Evolutionary conservation across 2,888 invertebrate species (phyloP), one percentile per base, ranked within the genome.

Genomic region (Drosophila quasianomalipes): DNA sequence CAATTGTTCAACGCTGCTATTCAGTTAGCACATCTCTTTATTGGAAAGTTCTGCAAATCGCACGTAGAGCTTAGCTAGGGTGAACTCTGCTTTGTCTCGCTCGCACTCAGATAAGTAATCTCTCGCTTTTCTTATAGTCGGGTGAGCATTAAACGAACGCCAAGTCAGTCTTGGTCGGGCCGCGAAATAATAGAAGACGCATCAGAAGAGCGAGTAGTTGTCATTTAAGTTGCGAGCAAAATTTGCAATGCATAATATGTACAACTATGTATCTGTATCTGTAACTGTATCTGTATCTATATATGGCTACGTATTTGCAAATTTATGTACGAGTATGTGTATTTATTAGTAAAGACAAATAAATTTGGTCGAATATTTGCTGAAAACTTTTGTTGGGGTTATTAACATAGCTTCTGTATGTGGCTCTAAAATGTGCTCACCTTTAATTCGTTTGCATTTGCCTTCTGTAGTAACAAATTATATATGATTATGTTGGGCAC

Each of bases 81-180:
- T 5, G 41, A 22, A 22, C 41, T 41, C 30, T 41, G n/a, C 30
- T 44, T 44, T 58, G 16, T 41, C 58, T 58, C 58, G 58, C 58
- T 58, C 30, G 16, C 58, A 41, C 41, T 16, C 58, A 58, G 16
- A 31, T 30, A 58, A 41, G 22, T 41, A 16, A 30, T 30, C 10
- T 41, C 30, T 41, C 30, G 58, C 30, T 58, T 58, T 58, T 58
- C 58, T 30, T 58, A 41, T 58, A 58, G 58, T 30, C 44, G 16
- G 16, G 22, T 31, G 22, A 44, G 58, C 58, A 41, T 58, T 30
- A 57, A 39, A 39, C 30, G 28, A 57, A 30, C n/a, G 28, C 28
- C 30, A 30, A 55, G 19, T 41, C 41, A 58, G 58, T 58, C 58
- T 41, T 58, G 22, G 41, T 58, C 22, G 30, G 10, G 10, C 44